Evolutionary conservation across 2,113 vertebrate species (phyloP), one percentile per base, ranked within the genome.

Genomic region (Agapornis roseicollis): DNA sequence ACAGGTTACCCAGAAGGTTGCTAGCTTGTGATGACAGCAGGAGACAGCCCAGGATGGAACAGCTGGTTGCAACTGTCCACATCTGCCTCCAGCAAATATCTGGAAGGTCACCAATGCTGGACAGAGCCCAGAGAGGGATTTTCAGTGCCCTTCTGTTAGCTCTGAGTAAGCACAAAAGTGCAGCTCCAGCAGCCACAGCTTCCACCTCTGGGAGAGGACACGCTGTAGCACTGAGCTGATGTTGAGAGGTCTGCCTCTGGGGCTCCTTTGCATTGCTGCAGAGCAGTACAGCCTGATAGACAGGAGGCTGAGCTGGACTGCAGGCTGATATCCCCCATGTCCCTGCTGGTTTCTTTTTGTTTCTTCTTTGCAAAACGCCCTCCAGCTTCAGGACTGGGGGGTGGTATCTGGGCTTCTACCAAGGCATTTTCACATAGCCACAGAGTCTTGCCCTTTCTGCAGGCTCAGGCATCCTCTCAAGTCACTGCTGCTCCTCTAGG

Each of bases 31-130:
- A 44, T 44, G 53, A 61, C 53, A 41, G 61, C 35, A 41, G 35
- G 31, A 84, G 44, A 56, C 41, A 64, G 33, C 11, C 0, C 0
- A 24, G 1, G 13, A 22, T 70, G 65, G 66, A 82, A 41, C 63
- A 88, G 82, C 47, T 90, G 66, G 17, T 17, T 90, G 44, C 68
- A 80, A 39, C 76, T 83, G 80, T 50, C 47, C 76, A 41, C 41
- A 39, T 77, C 35, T 92, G 49, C 24, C 29, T 83, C 35, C 63
- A 83, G 44, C 80, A 70, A 53, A 44, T 8, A 83, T 41, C 35
- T 93, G 80, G n/a, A 79, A 71, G 82, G 63, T 76, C 63, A 70
- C 28, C 58, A 85, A 3, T 5, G 15, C 46, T 89, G 65, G 49
- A n/a, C 10, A 61, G 46, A 65, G 77, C 46, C n/a, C 65, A 61